Evolutionary conservation across 2,888 invertebrate genomes (phyloP).

Genomic region (Tromatobia lineatoria): DNA sequence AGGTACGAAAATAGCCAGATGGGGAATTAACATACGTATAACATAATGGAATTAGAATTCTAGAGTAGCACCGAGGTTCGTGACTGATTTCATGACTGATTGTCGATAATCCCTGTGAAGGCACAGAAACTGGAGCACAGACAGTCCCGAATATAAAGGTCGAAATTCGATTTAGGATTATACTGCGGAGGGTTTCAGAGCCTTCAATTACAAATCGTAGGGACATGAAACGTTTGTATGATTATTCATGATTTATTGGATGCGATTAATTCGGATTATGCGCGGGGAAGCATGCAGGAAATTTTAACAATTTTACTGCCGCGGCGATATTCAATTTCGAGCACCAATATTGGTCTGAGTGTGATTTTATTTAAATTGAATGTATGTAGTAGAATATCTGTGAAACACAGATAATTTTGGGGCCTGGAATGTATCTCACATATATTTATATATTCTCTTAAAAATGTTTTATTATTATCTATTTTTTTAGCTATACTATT

Average conservation of each 20-base stretch:
- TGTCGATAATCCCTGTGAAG: constrained; percentile 48
- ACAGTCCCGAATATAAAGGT: not conserved
- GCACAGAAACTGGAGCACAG: constrained; percentile 24
- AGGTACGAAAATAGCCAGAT: constrained; percentile 73
- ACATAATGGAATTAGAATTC: constrained; percentile 60
- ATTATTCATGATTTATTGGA: constrained; percentile 8
- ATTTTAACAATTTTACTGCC: constrained; percentile 34
- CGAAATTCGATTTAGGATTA: constrained; percentile 39
- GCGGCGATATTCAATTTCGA: constrained; percentile 20
- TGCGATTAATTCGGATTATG: not conserved
- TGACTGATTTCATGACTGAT: constrained; percentile 61
- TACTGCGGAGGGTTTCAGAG: not conserved
- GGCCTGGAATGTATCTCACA: too few species aligned
- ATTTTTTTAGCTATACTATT: too few species aligned
- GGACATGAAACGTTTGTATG: constrained; percentile 7
- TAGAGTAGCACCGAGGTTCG: constrained; percentile 29
- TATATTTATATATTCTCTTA: too few species aligned
- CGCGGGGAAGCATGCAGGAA: constrained; percentile 24
- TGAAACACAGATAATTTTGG: too few species aligned
- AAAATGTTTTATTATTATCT: too few species aligned
- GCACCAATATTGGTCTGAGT: constrained; percentile 32
- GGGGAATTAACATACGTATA: constrained; percentile 79
- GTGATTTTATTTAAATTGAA: too few species aligned
- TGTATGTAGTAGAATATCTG: too few species aligned
- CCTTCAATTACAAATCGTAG: constrained; percentile 3